Evolutionary conservation across 37 sponge, comb jelly and placozoan species (phyloP).

Genomic region (Aphrocallistes beatrix): DNA sequence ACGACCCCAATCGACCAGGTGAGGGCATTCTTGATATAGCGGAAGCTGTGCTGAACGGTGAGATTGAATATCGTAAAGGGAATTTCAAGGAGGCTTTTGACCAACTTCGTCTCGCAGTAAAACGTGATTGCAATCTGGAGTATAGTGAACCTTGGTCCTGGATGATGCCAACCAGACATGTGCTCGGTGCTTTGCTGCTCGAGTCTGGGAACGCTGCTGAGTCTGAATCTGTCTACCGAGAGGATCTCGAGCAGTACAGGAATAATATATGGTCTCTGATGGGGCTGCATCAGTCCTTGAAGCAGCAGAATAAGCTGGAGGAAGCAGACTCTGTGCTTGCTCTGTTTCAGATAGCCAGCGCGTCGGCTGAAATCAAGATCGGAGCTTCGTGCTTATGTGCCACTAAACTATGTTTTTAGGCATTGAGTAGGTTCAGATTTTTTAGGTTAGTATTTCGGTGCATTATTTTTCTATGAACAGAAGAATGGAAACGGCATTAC

Average conservation of each 20-base stretch:
- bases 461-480: no score
- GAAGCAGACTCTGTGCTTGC: constrained; percentile 26
- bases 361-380: constrained; percentile 33
- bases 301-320: constrained; percentile 22
- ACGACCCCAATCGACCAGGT: constrained; percentile 26
- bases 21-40: constrained; percentile 47
- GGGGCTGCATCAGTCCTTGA: constrained; percentile 32
- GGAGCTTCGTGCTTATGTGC: constrained; percentile 48
- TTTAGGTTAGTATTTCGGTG: no score
- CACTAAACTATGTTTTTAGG: constrained; percentile 26
- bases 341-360: constrained; percentile 25
- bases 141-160: constrained; percentile 59
- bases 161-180: constrained; percentile 54
- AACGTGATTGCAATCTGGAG: constrained; percentile 29
- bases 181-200: constrained; percentile 37
- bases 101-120: constrained; percentile 36
- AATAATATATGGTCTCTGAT: constrained; percentile 44
- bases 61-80: constrained; percentile 44
- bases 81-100: constrained; percentile 35
- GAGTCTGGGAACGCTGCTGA: constrained; percentile 36
- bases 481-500: no score
- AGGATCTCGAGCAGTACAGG: constrained; percentile 39
- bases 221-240: constrained; percentile 39
- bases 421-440: no score
- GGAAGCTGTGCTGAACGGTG: constrained; percentile 43